phyloP scores from a whole-genome alignment of 1,140 invertebrate genomes.

The Temnothorax longispinosus region DNA sequence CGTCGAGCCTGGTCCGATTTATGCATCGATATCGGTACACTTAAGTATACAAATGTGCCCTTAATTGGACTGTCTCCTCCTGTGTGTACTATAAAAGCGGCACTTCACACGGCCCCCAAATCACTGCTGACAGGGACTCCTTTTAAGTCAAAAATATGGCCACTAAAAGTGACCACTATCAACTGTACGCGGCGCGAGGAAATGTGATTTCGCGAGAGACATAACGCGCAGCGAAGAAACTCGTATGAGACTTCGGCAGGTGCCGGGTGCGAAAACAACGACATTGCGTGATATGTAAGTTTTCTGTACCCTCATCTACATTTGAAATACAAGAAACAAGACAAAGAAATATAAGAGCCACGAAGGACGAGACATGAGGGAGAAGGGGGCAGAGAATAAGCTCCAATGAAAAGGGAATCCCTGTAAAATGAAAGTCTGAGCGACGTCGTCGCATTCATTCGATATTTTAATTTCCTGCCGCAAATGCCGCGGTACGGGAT shows the following conservation, averaged over 20 bases:
- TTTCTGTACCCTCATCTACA: background rate
- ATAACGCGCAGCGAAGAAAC: background rate
- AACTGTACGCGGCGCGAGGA: background rate
- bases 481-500: slow-evolving; percentile 28
- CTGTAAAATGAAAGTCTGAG: background rate
- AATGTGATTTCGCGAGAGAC: slow-evolving; percentile 5
- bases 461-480: slow-evolving; percentile 37
- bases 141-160: slow-evolving; percentile 73
- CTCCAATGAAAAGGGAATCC: slow-evolving; percentile 4
- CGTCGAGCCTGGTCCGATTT: slow-evolving; percentile 76
- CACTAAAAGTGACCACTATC: slow-evolving; percentile 61
- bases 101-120: slow-evolving; percentile 65
- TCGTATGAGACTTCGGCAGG: slow-evolving; percentile 1
- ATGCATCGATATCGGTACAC: slow-evolving; percentile 80
- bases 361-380: background rate
- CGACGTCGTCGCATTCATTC: background rate
- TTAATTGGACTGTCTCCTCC: slow-evolving; percentile 81
- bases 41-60: slow-evolving; percentile 81
- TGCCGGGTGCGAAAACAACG: slow-evolving; percentile 29
- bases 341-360: background rate
- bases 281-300: background rate
- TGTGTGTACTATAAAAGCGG: slow-evolving; percentile 74
- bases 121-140: slow-evolving; percentile 70
- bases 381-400: background rate
- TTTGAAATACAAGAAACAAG: slow-evolving; percentile 2